Percentiles rank a stretch among this genome's conserved stretches.
Evolutionary conservation across 1,140 invertebrate species (phyloP).

Genomic region (Laodelphax striatellus): DNA sequence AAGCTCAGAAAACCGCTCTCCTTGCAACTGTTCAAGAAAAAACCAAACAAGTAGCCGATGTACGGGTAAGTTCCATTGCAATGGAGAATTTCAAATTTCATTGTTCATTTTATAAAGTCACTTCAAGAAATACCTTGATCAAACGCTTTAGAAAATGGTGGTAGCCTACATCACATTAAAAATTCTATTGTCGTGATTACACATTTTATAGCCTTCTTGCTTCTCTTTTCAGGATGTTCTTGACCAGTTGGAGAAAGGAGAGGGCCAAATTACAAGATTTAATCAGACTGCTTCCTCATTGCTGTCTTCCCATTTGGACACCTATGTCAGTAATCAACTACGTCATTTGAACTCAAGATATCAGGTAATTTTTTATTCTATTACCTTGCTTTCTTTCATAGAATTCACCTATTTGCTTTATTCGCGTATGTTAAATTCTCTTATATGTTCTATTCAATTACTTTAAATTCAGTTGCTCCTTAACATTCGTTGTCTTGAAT

Average conservation of each 20-base stretch:
- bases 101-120: no score
- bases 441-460: no score
- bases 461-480: no score
- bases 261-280: conserved; percentile 72
- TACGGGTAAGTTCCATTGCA: conserved; percentile 33
- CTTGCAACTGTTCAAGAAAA: conserved; percentile 75
- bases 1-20: conserved; percentile 77
- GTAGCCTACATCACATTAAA: no score
- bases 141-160: no score
- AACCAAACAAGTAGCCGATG: conserved; percentile 67
- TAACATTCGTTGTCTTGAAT: no score
- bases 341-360: conserved; percentile 83
- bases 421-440: no score
- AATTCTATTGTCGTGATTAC: no score
- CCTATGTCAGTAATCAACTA: conserved; percentile 83
- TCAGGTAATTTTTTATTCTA: conserved; percentile 36
- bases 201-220: no score
- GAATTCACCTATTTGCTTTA: conserved; percentile 7
- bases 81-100: no score
- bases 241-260: conserved; percentile 61
- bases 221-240: conserved; percentile 47
- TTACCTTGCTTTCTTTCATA: neutral
- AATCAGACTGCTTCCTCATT: conserved; percentile 64
- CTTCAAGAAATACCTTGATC: no score
- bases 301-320: conserved; percentile 73